Conservation (phyloP, 1,140 invertebrate species). For the Muscidifurax raptorellus region DNA sequence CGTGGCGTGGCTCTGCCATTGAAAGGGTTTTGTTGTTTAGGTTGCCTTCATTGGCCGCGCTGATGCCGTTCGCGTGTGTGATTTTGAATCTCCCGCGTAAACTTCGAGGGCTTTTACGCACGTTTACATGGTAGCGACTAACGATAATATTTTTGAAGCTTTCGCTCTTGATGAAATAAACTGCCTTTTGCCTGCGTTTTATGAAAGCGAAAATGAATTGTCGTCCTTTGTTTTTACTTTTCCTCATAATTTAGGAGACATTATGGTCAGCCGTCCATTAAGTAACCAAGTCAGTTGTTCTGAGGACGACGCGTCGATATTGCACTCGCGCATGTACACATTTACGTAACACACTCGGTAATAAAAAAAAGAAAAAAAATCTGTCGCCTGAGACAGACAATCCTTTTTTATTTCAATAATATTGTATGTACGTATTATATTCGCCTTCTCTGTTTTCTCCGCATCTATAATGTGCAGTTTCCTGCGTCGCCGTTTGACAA, state of each 20-base stretch:
- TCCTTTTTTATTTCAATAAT: conserved; percentile 25
- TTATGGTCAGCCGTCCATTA: not conserved
- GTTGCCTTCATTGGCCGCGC: not conserved
- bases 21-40: not conserved
- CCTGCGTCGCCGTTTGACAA: not conserved
- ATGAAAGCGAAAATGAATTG: not conserved
- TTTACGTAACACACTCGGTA: conserved; percentile 28
- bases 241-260: conserved; percentile 14
- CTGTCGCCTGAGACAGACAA: not conserved
- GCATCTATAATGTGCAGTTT: not conserved
- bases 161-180: too few relatives aligned
- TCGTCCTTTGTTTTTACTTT: not conserved
- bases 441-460: not conserved
- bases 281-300: conserved; percentile 28
- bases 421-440: not conserved
- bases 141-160: too few relatives aligned
- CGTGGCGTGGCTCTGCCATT: not conserved
- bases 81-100: not conserved
- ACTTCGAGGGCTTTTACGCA: not conserved
- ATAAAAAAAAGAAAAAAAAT: conserved; percentile 37
- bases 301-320: conserved; percentile 21
- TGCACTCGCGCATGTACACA: not conserved
- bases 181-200: too few relatives aligned
- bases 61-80: too few relatives aligned
- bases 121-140: too few relatives aligned